Evolutionary conservation across 2,113 vertebrate genomes (phyloP).

Genomic region (Laticauda colubrina): DNA sequence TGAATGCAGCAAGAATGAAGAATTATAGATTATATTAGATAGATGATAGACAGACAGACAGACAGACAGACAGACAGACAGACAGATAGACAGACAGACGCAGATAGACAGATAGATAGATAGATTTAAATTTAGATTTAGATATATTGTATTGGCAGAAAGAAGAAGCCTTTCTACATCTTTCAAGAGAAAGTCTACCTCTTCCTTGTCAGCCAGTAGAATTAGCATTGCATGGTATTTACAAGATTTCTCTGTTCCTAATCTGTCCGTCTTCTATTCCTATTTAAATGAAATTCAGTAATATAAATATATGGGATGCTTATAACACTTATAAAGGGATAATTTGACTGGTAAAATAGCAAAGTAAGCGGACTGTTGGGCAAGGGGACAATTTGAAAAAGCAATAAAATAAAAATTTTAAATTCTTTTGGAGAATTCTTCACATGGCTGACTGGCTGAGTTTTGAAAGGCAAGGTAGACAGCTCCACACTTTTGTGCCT

Average conservation of each 20-base stretch:
- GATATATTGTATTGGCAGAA: background rate
- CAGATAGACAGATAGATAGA: too few relatives aligned
- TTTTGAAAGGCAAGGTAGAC: constrained; percentile 14
- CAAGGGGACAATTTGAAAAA: constrained; percentile 17
- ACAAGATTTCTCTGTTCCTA: background rate
- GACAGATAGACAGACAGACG: too few relatives aligned
- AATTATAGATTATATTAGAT: too few relatives aligned
- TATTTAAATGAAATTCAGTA: background rate
- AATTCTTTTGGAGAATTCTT: background rate
- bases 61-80: too few relatives aligned
- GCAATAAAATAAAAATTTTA: constrained; percentile 4
- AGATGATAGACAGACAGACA: too few relatives aligned
- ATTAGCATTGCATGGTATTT: background rate
- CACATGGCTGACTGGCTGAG: accelerated
- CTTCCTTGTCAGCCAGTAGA: too few relatives aligned
- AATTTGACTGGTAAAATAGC: background rate
- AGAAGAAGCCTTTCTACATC: background rate
- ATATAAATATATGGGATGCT: background rate
- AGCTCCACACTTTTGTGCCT: constrained; percentile 38
- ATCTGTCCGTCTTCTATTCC: background rate
- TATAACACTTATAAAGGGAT: background rate
- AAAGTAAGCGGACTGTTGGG: constrained; percentile 23
- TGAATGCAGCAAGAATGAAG: background rate
- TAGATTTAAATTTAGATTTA: too few relatives aligned
- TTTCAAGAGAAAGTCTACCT: background rate